These are phyloP conservation scores for Mus caroli DNA, from an alignment of 2,797 vertebrate genomes.

Conservation along the genomic window DNA sequence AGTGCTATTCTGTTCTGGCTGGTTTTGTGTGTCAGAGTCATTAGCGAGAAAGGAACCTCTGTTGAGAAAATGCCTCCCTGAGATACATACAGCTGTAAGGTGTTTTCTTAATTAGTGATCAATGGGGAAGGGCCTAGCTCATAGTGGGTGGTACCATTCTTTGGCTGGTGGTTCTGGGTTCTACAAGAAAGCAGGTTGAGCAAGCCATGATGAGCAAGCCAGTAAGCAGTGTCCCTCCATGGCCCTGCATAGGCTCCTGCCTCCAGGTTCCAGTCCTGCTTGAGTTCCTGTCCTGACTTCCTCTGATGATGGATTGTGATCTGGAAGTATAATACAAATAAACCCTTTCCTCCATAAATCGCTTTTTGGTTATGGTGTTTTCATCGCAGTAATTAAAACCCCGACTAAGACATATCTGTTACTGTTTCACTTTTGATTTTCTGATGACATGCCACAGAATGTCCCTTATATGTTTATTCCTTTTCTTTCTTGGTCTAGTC, in stretches of 20 bases:
- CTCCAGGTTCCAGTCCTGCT: neutral
- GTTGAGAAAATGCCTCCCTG: neutral
- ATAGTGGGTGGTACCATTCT: neutral
- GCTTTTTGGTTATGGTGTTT: neutral
- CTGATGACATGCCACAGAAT: too few relatives aligned
- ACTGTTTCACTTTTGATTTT: neutral
- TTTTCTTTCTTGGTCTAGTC: neutral
- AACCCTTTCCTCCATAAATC: neutral
- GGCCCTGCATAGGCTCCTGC: neutral
- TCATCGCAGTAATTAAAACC: neutral
- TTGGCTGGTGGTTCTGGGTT: neutral
- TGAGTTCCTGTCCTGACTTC: neutral
- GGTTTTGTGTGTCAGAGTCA: neutral
- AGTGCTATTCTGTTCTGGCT: neutral
- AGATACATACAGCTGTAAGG: neutral
- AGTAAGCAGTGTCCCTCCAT: neutral
- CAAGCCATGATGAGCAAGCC: neutral
- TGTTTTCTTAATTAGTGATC: neutral
- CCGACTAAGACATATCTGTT: neutral
- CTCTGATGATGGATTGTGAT: neutral
- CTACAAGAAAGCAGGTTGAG: neutral
- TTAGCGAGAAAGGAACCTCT: neutral
- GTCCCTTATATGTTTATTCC: neutral
- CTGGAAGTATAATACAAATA: neutral
- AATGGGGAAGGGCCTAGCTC: neutral